These are phyloP conservation scores for Napeogenes sylphis DNA, from an alignment of 2,888 invertebrate species.

Conservation along the genomic window DNA sequence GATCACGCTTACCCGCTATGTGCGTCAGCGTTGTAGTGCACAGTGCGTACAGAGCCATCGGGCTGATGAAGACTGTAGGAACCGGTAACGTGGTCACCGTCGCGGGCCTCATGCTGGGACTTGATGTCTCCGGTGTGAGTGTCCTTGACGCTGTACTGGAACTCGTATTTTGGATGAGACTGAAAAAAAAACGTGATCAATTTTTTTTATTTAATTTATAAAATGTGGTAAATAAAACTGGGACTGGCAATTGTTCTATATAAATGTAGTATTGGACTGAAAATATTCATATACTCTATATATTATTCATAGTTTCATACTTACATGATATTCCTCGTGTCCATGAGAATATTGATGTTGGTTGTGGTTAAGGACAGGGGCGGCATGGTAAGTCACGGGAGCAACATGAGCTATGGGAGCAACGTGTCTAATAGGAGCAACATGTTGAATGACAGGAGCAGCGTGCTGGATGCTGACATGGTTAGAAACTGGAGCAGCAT, in stretches of 20 bases:
- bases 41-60: slow-evolving; percentile 65
- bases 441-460: slow-evolving; percentile 24
- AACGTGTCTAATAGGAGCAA: slow-evolving; percentile 17
- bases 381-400: slow-evolving; percentile 26
- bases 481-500: slow-evolving; percentile 4
- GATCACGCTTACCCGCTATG: slow-evolving; percentile 33
- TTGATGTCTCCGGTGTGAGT: slow-evolving; percentile 73
- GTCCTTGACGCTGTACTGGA: slow-evolving; percentile 50
- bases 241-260: too few species aligned
- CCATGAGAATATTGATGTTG: slow-evolving; percentile 38
- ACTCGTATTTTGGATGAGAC: slow-evolving; percentile 41
- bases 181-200: slow-evolving; percentile 9
- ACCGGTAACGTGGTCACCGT: slow-evolving; percentile 61
- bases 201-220: too few species aligned
- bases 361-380: slow-evolving; percentile 28
- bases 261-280: background rate
- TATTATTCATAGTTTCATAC: slow-evolving; percentile 20
- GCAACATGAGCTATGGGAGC: slow-evolving; percentile 29
- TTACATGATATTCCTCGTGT: slow-evolving; percentile 52
- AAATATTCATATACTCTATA: background rate
- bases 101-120: slow-evolving; percentile 63
- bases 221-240: too few species aligned
- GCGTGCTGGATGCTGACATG: slow-evolving; percentile 37
- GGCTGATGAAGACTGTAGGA: slow-evolving; percentile 71
- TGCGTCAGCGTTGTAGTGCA: slow-evolving; percentile 67